Evolutionary conservation across 2,797 vertebrate genomes (phyloP).

Genomic region (Toxotes lorentzi): DNA sequence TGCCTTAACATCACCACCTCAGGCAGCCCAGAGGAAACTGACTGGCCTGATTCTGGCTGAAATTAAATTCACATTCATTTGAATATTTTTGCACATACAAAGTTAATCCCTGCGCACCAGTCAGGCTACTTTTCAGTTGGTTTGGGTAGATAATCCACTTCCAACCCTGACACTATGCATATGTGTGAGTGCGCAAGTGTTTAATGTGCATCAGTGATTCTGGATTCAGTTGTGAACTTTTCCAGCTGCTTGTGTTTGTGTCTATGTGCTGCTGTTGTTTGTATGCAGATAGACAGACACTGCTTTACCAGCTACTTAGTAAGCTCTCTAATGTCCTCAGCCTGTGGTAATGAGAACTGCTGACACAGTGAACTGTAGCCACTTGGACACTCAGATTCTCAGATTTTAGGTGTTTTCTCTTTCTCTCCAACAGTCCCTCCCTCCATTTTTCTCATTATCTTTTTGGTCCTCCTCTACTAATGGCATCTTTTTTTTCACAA

Average conservation of each 20-base stretch:
- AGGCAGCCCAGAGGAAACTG: conserved; percentile 47
- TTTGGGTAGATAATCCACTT: conserved; percentile 66
- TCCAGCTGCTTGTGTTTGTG: conserved; percentile 43
- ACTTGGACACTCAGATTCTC: conserved; percentile 62
- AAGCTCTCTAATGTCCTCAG: conserved; percentile 68
- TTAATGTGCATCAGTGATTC: conserved; percentile 47
- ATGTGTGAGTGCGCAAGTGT: conserved; percentile 47
- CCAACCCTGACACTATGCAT: conserved; percentile 39
- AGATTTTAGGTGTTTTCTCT: conserved; percentile 39
- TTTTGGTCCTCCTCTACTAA: conserved; percentile 9
- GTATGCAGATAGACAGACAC: conserved; percentile 48
- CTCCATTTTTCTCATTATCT: conserved; percentile 30
- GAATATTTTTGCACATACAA: conserved; percentile 56
- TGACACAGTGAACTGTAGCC: conserved; percentile 72
- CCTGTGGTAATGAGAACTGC: conserved; percentile 66
- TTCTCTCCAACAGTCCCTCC: background rate
- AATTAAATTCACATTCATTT: conserved; percentile 64
- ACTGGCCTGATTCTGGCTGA: conserved; percentile 42
- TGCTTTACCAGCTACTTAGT: conserved; percentile 56
- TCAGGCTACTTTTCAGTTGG: conserved; percentile 59
- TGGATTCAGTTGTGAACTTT: conserved; percentile 35
- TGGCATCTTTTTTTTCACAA: conserved; percentile 1
- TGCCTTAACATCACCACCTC: conserved; percentile 50
- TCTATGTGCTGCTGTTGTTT: conserved; percentile 52
- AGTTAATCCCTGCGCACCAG: conserved; percentile 63